A percentile compares a stretch with the other conserved stretches of the same genome.
These are phyloP conservation scores for Drosophila meridiana DNA, from an alignment of 2,888 invertebrate genomes.

Conservation along the genomic window DNA sequence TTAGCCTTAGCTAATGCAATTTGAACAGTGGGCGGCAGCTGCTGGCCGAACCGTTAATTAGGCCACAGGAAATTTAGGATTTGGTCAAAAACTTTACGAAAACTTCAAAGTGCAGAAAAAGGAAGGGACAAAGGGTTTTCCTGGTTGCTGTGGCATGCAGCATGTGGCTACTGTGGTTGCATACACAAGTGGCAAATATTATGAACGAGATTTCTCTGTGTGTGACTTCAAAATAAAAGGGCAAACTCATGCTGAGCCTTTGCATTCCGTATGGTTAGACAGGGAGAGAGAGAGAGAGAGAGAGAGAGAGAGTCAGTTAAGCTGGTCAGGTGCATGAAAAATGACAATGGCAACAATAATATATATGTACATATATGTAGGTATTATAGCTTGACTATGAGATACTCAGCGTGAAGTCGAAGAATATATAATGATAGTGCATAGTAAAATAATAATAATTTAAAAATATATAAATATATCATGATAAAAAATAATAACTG, in stretches of 20 bases:
- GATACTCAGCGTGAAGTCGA: neutral
- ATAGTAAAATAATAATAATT: neutral
- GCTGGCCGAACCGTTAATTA: constrained; percentile 39
- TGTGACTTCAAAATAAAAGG: neutral
- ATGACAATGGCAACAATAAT: neutral
- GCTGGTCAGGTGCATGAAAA: constrained; percentile 10
- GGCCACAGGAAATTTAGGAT: constrained; percentile 24
- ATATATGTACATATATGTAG: neutral
- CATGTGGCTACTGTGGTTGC: constrained; percentile 27
- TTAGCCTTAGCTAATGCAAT: constrained; percentile 36
- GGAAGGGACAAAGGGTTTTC: neutral
- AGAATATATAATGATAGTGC: neutral
- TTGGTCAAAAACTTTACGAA: neutral
- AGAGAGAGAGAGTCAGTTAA: neutral
- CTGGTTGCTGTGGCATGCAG: constrained; percentile 23
- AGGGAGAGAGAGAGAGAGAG: neutral
- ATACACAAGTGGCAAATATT: constrained; percentile 41
- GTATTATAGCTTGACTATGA: neutral
- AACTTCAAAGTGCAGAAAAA: constrained; percentile 19
- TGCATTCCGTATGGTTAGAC: neutral
- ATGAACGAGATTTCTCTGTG: constrained; percentile 3
- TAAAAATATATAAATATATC: neutral
- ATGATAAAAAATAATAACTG: too few species aligned
- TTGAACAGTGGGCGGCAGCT: constrained; percentile 1
- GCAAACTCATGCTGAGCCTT: constrained; percentile 5